Percentiles rank a stretch among this genome's conserved stretches.
phyloP scores from a whole-genome alignment of 2,888 invertebrate genomes.

The Dastarcus helophoroides region DNA sequence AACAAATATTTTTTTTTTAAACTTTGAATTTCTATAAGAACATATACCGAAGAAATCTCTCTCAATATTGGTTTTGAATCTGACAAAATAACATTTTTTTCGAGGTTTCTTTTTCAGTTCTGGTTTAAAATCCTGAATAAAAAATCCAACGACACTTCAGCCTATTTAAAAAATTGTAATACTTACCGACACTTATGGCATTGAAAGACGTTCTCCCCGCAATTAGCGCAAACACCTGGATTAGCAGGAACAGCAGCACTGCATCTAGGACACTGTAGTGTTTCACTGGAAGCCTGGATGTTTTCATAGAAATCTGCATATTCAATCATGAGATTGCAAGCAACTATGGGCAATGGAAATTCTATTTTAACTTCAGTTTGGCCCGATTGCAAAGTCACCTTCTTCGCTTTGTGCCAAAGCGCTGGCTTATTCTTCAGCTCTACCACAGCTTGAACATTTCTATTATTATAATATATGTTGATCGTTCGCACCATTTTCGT shows the following conservation, averaged over 20 bases:
- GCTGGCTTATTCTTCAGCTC: slow-evolving; percentile 92
- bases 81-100: not conserved
- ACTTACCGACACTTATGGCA: slow-evolving; percentile 89
- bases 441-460: slow-evolving; percentile 91
- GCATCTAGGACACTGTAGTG: slow-evolving; percentile 89
- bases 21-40: no score
- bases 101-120: no score
- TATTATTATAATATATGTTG: slow-evolving; percentile 93
- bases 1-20: no score
- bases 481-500: slow-evolving; percentile 95
- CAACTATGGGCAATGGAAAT: slow-evolving; percentile 92
- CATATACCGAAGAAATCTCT: no score
- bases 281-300: slow-evolving; percentile 85
- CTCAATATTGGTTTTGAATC: no score
- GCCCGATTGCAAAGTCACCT: slow-evolving; percentile 77
- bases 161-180: slow-evolving; percentile 2
- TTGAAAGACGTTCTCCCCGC: slow-evolving; percentile 97
- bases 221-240: slow-evolving; percentile 93
- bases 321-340: slow-evolving; percentile 97
- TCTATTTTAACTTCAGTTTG: slow-evolving; percentile 96
- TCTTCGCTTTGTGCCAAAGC: slow-evolving; percentile 95
- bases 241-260: slow-evolving; percentile 94
- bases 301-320: slow-evolving; percentile 97
- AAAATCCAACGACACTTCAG: no score
- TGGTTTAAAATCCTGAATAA: no score